A percentile compares a stretch with the other conserved stretches of the same genome.
Evolutionary conservation across 2,113 vertebrate genomes (phyloP).

Genomic region (Penelope pileata): DNA sequence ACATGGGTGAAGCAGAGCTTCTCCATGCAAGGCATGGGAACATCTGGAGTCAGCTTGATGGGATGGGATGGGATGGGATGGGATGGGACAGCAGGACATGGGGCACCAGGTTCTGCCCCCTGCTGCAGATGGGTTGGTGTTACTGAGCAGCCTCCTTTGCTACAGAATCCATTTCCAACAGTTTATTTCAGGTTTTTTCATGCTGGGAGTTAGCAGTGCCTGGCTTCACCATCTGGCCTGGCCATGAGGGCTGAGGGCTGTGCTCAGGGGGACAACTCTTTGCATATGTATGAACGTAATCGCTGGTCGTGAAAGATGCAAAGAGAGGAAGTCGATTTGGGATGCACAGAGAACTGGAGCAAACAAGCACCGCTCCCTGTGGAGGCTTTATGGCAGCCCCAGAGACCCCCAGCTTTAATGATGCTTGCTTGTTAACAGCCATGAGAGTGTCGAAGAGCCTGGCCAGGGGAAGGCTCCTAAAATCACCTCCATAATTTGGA

Average conservation of each 20-base stretch:
- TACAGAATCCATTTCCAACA: neutral
- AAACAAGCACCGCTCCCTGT: constrained; percentile 1
- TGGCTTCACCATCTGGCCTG: neutral
- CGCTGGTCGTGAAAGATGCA: neutral
- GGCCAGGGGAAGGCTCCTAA: neutral
- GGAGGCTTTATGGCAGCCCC: neutral
- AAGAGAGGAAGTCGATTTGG: neutral
- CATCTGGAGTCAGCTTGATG: neutral
- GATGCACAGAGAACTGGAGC: constrained; percentile 15
- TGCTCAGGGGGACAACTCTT: constrained; percentile 8
- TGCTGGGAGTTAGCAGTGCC: neutral
- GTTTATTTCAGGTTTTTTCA: neutral
- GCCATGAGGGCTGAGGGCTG: neutral
- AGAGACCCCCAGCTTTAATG: neutral
- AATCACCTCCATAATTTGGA: constrained; percentile 4
- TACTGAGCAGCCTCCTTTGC: neutral
- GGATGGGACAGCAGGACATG: too few relatives aligned
- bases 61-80: too few relatives aligned
- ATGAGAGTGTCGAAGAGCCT: neutral
- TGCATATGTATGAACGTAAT: neutral
- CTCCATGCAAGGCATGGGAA: neutral
- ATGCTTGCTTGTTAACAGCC: constrained; percentile 19
- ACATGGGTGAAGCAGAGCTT: neutral
- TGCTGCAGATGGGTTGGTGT: too few relatives aligned
- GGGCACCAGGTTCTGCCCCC: too few relatives aligned